Evolutionary conservation across 2,888 invertebrate genomes (phyloP).

Genomic region (Drosophila siamana): DNA sequence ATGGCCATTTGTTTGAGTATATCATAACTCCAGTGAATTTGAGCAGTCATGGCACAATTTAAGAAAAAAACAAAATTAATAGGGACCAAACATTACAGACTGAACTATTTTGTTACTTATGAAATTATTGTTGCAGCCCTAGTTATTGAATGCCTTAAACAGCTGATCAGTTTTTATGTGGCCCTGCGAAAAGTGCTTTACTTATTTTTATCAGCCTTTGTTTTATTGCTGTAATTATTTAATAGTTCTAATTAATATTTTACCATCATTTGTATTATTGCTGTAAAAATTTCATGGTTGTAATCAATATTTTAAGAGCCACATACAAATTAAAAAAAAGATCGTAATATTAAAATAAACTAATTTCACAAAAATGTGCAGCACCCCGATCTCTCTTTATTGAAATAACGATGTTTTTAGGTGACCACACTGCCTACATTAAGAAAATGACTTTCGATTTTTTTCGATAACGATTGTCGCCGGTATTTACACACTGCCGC

Average conservation of each 20-base stretch:
- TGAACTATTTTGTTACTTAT: neutral
- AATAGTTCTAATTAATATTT: neutral
- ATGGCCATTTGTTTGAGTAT: constrained; percentile 63
- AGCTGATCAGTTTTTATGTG: neutral
- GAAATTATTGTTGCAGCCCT: neutral
- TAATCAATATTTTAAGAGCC: too few species aligned
- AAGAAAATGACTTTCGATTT: neutral
- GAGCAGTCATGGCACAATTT: constrained; percentile 12
- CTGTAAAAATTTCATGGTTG: neutral
- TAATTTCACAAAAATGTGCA: neutral
- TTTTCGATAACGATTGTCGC: neutral
- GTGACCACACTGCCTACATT: neutral
- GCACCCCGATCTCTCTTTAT: neutral
- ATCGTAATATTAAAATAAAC: neutral
- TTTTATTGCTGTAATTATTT: neutral
- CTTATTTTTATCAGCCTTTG: neutral
- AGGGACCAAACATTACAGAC: neutral
- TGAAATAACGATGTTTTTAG: neutral
- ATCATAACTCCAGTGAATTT: constrained; percentile 68
- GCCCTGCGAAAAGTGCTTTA: neutral
- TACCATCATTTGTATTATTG: too few species aligned
- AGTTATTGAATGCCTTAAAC: neutral
- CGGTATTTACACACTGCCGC: constrained; percentile 9
- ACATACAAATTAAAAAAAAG: too few species aligned
- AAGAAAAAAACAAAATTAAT: neutral